Conservation (phyloP, 2,888 invertebrate genomes). For the Drosophila cyrtoloma region DNA sequence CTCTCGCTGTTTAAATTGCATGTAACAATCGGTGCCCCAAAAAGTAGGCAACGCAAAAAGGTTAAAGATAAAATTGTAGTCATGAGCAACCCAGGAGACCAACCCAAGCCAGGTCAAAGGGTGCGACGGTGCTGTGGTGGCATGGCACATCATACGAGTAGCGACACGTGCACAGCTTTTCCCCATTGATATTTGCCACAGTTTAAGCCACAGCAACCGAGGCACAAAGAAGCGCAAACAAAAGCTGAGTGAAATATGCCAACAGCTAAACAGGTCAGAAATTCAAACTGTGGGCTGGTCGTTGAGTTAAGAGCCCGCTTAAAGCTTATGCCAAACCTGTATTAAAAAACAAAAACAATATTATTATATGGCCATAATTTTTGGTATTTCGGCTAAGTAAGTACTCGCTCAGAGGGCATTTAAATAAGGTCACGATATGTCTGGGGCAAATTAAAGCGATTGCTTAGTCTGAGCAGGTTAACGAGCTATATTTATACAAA, state of each 20-base stretch:
- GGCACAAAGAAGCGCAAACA: neutral
- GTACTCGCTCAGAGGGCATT: neutral
- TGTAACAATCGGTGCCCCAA: constrained; percentile 25
- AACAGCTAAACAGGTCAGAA: constrained; percentile 10
- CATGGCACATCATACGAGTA: constrained; percentile 7
- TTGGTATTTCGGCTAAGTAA: neutral
- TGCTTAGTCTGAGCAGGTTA: neutral
- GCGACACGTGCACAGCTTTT: constrained; percentile 23
- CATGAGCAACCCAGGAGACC: constrained; percentile 17
- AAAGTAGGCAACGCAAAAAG: constrained; percentile 48
- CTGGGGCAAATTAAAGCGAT: neutral
- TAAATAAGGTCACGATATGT: neutral
- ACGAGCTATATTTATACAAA: neutral
- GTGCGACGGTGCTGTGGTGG: neutral
- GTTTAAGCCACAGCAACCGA: constrained; percentile 18
- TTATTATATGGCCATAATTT: constrained; percentile 15
- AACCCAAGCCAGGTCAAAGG: constrained; percentile 2
- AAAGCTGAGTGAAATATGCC: neutral
- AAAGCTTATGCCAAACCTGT: neutral
- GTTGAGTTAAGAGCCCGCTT: constrained; percentile 3
- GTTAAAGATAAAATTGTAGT: constrained; percentile 39
- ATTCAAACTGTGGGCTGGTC: constrained; percentile 2
- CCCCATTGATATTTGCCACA: constrained; percentile 10
- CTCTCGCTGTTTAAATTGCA: constrained; percentile 25
- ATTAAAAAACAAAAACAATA: constrained; percentile 14